Evolutionary conservation across 2,888 invertebrate genomes (phyloP), one percentile per base, ranked within the genome.

Genomic region (Lycophotia porphyrea): DNA sequence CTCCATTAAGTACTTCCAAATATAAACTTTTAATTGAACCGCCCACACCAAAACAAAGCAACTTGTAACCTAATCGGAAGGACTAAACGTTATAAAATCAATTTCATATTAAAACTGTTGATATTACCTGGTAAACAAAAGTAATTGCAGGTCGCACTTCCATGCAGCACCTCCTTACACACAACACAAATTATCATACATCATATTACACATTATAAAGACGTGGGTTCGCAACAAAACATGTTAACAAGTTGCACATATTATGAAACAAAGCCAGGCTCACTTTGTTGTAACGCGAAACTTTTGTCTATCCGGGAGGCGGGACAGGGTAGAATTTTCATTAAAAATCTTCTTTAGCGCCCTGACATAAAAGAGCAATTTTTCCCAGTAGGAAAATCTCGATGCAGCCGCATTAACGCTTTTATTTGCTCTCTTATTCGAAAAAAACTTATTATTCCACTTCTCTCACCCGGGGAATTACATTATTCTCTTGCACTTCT

Each of bases 351-450:
- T 91, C 93, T 93, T 95, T 93, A 93, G 90, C 91, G 90, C 91
- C 93, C 93, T 93, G 92, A 93, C 90, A 95, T 93, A 94, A 95
- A 95, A 95, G 95, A 94, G 93, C 93, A 94, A 94, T 95, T 95
- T 95, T 94, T 94, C 92, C 93, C 93, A 93, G 93, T 92, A 91
- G 93, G 92, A 93, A 95, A 94, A 94, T 95, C 95, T 94, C 95
- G 94, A 95, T 95, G 95, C 94, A 94, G 95, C 94, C 93, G 94
- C 94, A 94, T 95, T 95, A 95, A 93, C 92, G 93, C 93, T 94
- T 94, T 94, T 94, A 95, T 95, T 95, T 95, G 93, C 91, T 93
- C 93, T 93, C 90, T 94, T 95, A 93, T 93, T 93, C 91, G 93
- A 86, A 93, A 94, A 93, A 95, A 94, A 95, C 94, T 94, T 95